Conservation (phyloP, 2,113 vertebrate genomes). For the Tragelaphus imberbis region DNA sequence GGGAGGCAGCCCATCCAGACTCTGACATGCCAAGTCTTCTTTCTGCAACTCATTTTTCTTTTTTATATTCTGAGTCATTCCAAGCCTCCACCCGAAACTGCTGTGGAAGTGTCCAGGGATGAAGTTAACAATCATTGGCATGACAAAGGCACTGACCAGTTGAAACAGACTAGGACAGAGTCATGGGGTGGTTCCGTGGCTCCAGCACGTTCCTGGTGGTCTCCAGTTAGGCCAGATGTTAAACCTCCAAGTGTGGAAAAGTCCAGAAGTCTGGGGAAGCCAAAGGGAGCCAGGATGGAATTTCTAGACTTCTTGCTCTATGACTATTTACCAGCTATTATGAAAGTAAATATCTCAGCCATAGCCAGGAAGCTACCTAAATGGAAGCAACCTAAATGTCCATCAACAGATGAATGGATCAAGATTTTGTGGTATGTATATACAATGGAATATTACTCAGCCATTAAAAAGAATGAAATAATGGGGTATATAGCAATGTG, state of each 20-base stretch:
- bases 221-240: background rate
- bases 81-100: background rate
- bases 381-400: background rate
- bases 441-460: background rate
- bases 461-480: background rate
- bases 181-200: background rate
- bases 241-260: background rate
- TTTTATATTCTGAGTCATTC: background rate
- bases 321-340: background rate
- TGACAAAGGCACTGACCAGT: accelerated
- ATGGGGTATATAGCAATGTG: background rate
- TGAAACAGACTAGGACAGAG: background rate
- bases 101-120: background rate
- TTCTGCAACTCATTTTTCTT: background rate
- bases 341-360: background rate
- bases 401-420: background rate
- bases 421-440: background rate
- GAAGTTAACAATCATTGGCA: background rate
- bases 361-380: background rate
- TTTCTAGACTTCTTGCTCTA: background rate
- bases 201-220: no score
- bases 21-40: background rate
- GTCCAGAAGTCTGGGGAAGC: background rate
- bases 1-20: background rate
- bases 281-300: background rate